These are phyloP conservation scores for Arizona elegans DNA, from an alignment of 2,113 vertebrate genomes.

Conservation along the genomic window DNA sequence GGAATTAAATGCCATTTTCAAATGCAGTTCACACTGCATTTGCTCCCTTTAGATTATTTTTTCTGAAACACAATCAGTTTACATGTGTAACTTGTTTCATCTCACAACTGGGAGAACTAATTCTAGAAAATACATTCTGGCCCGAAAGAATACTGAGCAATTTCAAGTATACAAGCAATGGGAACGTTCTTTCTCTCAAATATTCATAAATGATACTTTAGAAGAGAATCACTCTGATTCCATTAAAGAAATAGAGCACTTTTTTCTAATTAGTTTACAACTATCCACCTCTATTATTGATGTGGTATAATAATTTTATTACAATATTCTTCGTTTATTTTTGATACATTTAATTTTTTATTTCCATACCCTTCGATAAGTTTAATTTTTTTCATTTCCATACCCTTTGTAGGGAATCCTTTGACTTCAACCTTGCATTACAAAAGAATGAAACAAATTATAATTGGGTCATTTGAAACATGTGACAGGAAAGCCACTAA, in stretches of 20 bases:
- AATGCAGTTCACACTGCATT: neutral
- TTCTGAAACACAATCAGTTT: neutral
- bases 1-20: neutral
- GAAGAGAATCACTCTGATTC: neutral
- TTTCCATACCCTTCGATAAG: neutral
- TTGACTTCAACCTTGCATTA: neutral
- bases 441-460: neutral
- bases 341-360: neutral
- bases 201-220: neutral
- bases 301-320: neutral
- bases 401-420: neutral
- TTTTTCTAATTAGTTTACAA: neutral
- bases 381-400: neutral
- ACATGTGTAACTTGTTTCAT: neutral
- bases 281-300: neutral
- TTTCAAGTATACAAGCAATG: neutral
- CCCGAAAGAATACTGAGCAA: neutral
- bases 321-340: neutral
- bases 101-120: neutral
- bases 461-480: neutral
- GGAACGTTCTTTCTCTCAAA: neutral
- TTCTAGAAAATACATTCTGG: neutral
- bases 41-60: neutral
- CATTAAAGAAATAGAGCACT: neutral
- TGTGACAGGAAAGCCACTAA: neutral